Conservation (phyloP, 2,888 invertebrate species). For the Xestia rhomboidea region DNA sequence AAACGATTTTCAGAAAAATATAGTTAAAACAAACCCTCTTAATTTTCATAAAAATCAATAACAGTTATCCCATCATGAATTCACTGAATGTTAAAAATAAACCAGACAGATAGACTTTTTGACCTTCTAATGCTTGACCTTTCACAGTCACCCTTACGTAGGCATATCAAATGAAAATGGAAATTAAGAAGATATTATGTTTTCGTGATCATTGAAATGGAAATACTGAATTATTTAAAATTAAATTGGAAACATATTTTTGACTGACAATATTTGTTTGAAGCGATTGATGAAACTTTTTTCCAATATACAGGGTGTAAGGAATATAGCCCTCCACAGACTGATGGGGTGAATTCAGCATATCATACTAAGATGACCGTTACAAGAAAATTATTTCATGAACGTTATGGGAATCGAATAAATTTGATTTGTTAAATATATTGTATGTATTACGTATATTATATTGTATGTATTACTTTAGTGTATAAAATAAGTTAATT, state of each 20-base stretch:
- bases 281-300: background rate
- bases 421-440: too few relatives aligned
- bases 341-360: too few relatives aligned
- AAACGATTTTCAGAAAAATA: background rate
- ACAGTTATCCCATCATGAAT: slow-evolving; percentile 20
- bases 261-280: background rate
- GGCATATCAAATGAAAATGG: background rate
- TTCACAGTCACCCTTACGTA: background rate
- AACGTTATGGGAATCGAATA: too few relatives aligned
- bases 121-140: slow-evolving; percentile 11
- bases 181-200: slow-evolving; percentile 22
- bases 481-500: too few relatives aligned
- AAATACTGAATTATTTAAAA: background rate
- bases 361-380: too few relatives aligned
- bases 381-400: too few relatives aligned
- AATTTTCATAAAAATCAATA: slow-evolving; percentile 22
- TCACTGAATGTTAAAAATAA: slow-evolving; percentile 11
- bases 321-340: too few relatives aligned
- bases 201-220: background rate
- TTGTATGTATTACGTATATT: too few relatives aligned
- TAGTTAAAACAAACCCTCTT: background rate
- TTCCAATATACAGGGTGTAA: too few relatives aligned
- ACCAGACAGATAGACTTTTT: slow-evolving; percentile 6
- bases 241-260: background rate
- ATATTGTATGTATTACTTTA: too few relatives aligned